These are phyloP conservation scores for Nasonia vitripennis DNA, from an alignment of 1,140 invertebrate species.

Conservation along the genomic window DNA sequence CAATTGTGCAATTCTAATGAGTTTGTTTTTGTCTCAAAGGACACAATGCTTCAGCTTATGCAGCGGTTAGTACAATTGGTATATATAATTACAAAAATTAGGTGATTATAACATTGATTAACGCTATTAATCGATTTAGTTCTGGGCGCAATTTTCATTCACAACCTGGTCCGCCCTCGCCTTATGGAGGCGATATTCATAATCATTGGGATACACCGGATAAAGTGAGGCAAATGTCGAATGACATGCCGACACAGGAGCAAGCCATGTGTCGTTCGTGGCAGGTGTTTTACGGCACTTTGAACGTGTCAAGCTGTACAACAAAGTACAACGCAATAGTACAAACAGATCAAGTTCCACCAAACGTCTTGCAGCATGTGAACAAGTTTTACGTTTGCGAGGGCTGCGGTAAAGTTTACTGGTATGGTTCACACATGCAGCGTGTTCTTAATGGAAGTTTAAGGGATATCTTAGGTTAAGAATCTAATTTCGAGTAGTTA, in stretches of 20 bases:
- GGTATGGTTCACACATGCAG: conserved; percentile 79
- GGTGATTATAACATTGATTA: neutral
- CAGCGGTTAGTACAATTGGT: conserved; percentile 56
- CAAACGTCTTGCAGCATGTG: conserved; percentile 72
- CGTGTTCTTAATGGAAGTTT: conserved; percentile 67
- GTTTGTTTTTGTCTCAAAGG: conserved; percentile 74
- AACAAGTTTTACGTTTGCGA: conserved; percentile 79
- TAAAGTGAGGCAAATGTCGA: neutral
- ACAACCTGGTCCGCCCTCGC: neutral
- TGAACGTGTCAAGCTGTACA: conserved; percentile 66
- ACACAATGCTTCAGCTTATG: conserved; percentile 71
- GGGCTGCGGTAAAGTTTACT: conserved; percentile 80
- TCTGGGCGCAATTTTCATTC: conserved; percentile 1
- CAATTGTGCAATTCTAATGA: conserved; percentile 79
- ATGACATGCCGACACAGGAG: neutral
- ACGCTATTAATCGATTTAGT: neutral
- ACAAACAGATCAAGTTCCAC: conserved; percentile 75
- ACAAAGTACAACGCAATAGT: conserved; percentile 72
- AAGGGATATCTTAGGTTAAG: conserved; percentile 61
- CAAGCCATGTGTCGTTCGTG: conserved; percentile 40
- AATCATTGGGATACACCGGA: conserved; percentile 30
- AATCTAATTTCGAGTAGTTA: neutral
- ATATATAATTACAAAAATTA: neutral
- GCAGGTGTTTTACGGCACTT: conserved; percentile 61
- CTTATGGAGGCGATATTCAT: neutral